Base-by-base conservation (phyloP, 2,888 invertebrate species). In the Uropetala carovei region DNA sequence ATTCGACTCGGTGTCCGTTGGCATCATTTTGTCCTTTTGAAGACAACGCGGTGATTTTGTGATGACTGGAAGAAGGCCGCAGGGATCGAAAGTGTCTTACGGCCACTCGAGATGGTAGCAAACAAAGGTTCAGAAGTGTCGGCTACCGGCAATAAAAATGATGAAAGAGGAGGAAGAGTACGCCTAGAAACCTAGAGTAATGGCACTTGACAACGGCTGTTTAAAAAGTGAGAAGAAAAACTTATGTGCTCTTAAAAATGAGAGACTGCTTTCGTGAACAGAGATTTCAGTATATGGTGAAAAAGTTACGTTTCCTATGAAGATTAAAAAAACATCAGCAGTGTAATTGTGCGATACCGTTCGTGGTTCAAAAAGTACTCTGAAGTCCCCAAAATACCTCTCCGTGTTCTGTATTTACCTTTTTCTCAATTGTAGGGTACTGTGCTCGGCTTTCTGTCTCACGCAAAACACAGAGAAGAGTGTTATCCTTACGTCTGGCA, bases 331-430 rank as follows among this genome's bases (percentile, higher is more conserved):
- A 43, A 43, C 22, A 75, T 22, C 75, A 27, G 75, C 75, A 75
- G 75, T 75, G 75, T 75, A 75, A 43, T 43, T 43, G 75, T 75
- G 75, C 75, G 22, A 27, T 75, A 75, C 22, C 75, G 75, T 75
- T 75, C 75, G 75, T 75, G 75, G 75, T 75, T 27, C 75, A 27
- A 27, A 43, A 75, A 75, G 27, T 75, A 75, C 75, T 75, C 22
- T 75, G 75, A 75, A 27, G 27, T 75, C 75, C 75, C 89, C 64
- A 64, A 58, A 30, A 59, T 86, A 86, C 85, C 57, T 85, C 22
- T 86, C 89, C 89, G 68, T 89, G 89, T 89, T 89, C 89, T 89
- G 89, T 89, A 89, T 68, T 89, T 89, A 89, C 89, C 89, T 89
- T 89, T 89, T 89, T 30, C 64, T 64, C 60, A 68, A 89, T 89